Evolutionary conservation across 2,888 invertebrate species (phyloP).

Genomic region (Drosophila affinis): DNA sequence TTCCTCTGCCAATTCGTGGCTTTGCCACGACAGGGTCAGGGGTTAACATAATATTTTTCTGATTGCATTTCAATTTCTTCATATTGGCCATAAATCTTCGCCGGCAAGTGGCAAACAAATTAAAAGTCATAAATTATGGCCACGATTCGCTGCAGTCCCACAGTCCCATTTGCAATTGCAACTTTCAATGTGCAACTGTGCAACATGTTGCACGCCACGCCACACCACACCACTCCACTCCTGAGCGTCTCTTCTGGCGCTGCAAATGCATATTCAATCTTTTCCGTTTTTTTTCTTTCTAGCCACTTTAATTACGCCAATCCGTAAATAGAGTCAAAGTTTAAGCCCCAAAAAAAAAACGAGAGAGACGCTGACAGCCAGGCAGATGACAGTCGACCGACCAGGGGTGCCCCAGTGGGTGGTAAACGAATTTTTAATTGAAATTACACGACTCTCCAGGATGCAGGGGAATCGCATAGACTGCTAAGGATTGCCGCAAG

Average conservation of each 20-base stretch:
- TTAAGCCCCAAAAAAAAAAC: constrained; percentile 37
- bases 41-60: constrained; percentile 77
- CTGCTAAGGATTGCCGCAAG: neutral
- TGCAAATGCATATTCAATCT: constrained; percentile 32
- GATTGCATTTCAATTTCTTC: constrained; percentile 77
- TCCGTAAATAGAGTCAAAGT: constrained; percentile 67
- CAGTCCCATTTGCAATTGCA: constrained; percentile 17
- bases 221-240: constrained; percentile 55
- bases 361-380: constrained; percentile 3
- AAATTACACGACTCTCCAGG: constrained; percentile 12
- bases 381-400: constrained; percentile 25
- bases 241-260: neutral
- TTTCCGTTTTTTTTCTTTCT: neutral
- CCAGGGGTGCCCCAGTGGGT: constrained; percentile 30
- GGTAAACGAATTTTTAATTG: constrained; percentile 48
- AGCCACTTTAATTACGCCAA: constrained; percentile 57
- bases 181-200: constrained; percentile 17
- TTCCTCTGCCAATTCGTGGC: constrained; percentile 15
- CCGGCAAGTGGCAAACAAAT: constrained; percentile 69
- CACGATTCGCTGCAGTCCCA: constrained; percentile 27
- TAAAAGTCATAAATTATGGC: constrained; percentile 78
- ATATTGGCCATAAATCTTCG: constrained; percentile 68
- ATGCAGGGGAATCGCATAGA: neutral
- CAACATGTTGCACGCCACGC: constrained; percentile 53
- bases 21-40: constrained; percentile 57